These are phyloP conservation scores for Drosophila athabasca DNA, from an alignment of 1,140 invertebrate genomes.

Conservation along the genomic window DNA sequence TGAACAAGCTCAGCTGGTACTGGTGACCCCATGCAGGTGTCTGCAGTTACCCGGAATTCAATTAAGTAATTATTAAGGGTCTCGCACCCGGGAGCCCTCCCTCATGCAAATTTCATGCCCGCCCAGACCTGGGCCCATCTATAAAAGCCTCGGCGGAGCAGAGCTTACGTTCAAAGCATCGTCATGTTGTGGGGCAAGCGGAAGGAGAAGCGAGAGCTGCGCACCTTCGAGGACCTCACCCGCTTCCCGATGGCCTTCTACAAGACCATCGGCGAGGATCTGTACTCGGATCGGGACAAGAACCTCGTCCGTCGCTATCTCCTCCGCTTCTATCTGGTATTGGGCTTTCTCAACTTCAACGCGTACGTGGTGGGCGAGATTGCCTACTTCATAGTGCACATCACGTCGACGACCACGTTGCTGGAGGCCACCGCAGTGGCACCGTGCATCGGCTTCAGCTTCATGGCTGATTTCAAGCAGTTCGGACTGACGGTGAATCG, in stretches of 20 bases:
- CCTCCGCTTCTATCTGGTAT: constrained; percentile 50
- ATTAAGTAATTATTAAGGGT: constrained; percentile 47
- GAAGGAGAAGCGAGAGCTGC: constrained; percentile 21
- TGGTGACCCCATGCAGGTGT: constrained; percentile 51
- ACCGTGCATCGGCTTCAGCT: constrained; percentile 71
- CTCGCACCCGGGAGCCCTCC: constrained; percentile 24
- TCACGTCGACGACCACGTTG: constrained; percentile 62
- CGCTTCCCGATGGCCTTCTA: constrained; percentile 63
- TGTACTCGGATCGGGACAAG: constrained; percentile 61
- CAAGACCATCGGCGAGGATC: constrained; percentile 74
- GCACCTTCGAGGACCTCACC: constrained; percentile 65
- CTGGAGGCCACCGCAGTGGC: constrained; percentile 70
- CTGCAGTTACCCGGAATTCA: constrained; percentile 49
- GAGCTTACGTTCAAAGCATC: neutral
- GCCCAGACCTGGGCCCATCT: neutral
- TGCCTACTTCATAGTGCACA: constrained; percentile 69
- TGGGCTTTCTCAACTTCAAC: constrained; percentile 71
- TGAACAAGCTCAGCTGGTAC: constrained; percentile 18
- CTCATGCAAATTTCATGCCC: constrained; percentile 65
- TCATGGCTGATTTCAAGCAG: constrained; percentile 76
- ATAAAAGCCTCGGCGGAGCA: constrained; percentile 35
- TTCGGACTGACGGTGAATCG: constrained; percentile 64
- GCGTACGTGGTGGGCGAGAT: constrained; percentile 69
- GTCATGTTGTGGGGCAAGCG: constrained; percentile 51
- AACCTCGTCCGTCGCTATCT: constrained; percentile 53